Conservation (phyloP, 2,888 invertebrate genomes). For the Neoaliturus tenellus region DNA sequence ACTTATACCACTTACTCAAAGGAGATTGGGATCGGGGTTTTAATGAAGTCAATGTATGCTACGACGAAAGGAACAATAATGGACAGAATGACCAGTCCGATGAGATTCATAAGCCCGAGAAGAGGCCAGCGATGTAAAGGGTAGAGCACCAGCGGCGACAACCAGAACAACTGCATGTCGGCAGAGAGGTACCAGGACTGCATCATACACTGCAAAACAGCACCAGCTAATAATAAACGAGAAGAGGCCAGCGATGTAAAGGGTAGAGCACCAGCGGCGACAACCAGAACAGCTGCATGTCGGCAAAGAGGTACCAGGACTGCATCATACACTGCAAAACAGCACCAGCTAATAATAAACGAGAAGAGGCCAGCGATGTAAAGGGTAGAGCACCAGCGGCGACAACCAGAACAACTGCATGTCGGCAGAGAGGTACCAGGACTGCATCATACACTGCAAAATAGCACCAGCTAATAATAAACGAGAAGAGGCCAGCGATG, state of each 20-base stretch:
- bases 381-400: constrained; percentile 74
- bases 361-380: constrained; percentile 74
- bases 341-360: no score
- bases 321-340: constrained; percentile 74
- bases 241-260: no score
- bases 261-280: constrained; percentile 76
- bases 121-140: constrained; percentile 72
- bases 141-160: constrained; percentile 76
- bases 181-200: constrained; percentile 78
- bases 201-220: constrained; percentile 72
- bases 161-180: constrained; percentile 76
- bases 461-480: no score
- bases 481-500: no score
- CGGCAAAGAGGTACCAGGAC: constrained; percentile 78
- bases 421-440: constrained; percentile 78
- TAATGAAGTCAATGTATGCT: constrained; percentile 71
- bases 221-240: no score
- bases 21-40: constrained; percentile 70
- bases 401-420: constrained; percentile 77
- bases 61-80: constrained; percentile 69
- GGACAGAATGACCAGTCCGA: constrained; percentile 68
- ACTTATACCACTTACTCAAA: constrained; percentile 72
- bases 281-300: constrained; percentile 76
- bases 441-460: constrained; percentile 74
- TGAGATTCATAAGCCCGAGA: constrained; percentile 69